These are phyloP conservation scores for Trichonephila clavipes DNA, from an alignment of 1,140 invertebrate genomes.

Conservation along the genomic window DNA sequence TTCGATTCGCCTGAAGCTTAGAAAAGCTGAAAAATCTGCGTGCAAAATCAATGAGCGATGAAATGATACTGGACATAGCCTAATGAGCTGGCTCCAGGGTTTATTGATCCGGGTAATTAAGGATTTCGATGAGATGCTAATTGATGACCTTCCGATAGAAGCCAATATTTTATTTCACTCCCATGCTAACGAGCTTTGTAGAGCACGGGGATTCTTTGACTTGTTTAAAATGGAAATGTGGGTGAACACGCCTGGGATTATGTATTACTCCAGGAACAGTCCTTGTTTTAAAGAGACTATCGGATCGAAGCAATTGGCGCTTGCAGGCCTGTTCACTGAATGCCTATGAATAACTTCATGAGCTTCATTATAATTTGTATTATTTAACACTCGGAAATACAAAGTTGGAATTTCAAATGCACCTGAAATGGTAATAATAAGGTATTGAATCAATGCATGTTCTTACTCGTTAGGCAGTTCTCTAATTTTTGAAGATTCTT, in stretches of 20 bases:
- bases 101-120: slow-evolving; percentile 74
- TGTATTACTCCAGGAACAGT: slow-evolving; percentile 20
- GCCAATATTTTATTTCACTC: slow-evolving; percentile 70
- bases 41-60: slow-evolving; percentile 70
- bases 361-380: slow-evolving; percentile 9
- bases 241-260: slow-evolving; percentile 19
- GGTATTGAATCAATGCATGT: neutral
- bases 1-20: slow-evolving; percentile 48
- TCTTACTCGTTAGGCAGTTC: neutral
- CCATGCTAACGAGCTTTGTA: slow-evolving; percentile 68
- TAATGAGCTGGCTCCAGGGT: slow-evolving; percentile 71
- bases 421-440: neutral
- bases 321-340: neutral
- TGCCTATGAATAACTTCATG: neutral
- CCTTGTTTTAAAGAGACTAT: slow-evolving; percentile 7
- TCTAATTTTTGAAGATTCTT: neutral
- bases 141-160: slow-evolving; percentile 70
- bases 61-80: slow-evolving; percentile 74
- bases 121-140: slow-evolving; percentile 74
- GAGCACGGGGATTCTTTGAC: slow-evolving; percentile 51
- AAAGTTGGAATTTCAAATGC: neutral
- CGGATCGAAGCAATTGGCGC: neutral
- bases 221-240: slow-evolving; percentile 63
- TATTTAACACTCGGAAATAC: neutral
- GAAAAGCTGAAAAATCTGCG: slow-evolving; percentile 70